Evolutionary conservation across 1,140 invertebrate genomes (phyloP).

Genomic region (Scaptomyza graminum): DNA sequence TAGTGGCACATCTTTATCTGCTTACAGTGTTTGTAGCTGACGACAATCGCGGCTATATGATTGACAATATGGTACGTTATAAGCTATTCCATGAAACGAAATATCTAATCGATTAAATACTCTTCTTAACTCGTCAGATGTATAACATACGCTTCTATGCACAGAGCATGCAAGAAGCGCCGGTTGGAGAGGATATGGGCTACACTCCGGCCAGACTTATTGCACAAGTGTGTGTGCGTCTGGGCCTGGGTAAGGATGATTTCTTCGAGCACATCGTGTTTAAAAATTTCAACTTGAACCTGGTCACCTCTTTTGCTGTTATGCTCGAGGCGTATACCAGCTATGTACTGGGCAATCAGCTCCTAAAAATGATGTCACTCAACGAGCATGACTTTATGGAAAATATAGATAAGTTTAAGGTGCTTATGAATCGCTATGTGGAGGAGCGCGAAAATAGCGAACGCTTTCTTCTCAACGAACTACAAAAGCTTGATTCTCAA

Average conservation of each 20-base stretch:
- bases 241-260: slow-evolving; percentile 52
- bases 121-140: slow-evolving; percentile 40
- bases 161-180: slow-evolving; percentile 61
- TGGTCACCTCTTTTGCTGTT: slow-evolving; percentile 67
- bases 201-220: slow-evolving; percentile 75
- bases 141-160: slow-evolving; percentile 77
- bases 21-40: slow-evolving; percentile 69
- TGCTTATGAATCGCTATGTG: slow-evolving; percentile 65
- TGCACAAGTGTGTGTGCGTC: slow-evolving; percentile 65
- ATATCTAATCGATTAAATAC: background rate
- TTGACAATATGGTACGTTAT: slow-evolving; percentile 73
- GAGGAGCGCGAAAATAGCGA: slow-evolving; percentile 71
- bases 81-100: background rate
- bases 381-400: slow-evolving; percentile 72
- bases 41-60: slow-evolving; percentile 70
- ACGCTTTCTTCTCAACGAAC: slow-evolving; percentile 59
- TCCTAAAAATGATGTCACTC: slow-evolving; percentile 69
- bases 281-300: slow-evolving; percentile 54
- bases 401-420: slow-evolving; percentile 56
- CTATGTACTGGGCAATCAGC: slow-evolving; percentile 72
- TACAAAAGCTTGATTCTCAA: slow-evolving; percentile 67
- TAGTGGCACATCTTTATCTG: slow-evolving; percentile 69
- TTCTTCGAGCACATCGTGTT: slow-evolving; percentile 75
- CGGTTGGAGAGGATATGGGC: slow-evolving; percentile 18
- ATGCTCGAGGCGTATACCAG: slow-evolving; percentile 75